Evolutionary conservation across 2,888 invertebrate species (phyloP), one percentile per base, ranked within the genome.

Genomic region (Nowickia ferox): DNA sequence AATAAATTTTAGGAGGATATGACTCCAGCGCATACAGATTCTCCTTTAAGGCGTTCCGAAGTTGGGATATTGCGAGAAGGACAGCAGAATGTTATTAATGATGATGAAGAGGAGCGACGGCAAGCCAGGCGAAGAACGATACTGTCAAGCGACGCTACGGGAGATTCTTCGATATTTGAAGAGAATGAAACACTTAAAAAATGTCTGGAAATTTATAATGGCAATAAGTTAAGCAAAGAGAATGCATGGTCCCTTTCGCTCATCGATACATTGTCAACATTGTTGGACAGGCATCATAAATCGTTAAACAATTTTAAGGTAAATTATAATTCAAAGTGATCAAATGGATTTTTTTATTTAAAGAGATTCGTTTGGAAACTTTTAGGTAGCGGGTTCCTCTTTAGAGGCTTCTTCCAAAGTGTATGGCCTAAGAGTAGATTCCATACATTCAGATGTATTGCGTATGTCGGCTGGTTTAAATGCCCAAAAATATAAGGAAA

Each of bases 371-470:
- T 22, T 65, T 1, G 9, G 15, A n/a, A 94, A 94, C 89, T 93
- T 95, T 53, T 94, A 97, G 94, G 95, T 97, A 13, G 97, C 97
- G 1, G 96, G 97, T 66, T 96, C 96, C 0, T 96, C 98, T 0
- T 93, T 98, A 68, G 98, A 98, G 92, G 97, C 97, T 0, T 97
- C 97, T 10, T 95, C 97, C 0, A 96, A 97, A 91, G 97, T 98
- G 72, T 98, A 98, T 92, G 96, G 97, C 0, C 95, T 96, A 84
- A 94, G 98, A 84, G 98, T 98, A 0, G 98, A 98, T 92, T 96
- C 96, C 51, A 95, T 98, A 11, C 96, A 98, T 91, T 94, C 95
- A 59, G 96, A 97, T 90, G 96, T 96, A 1, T 93, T 97, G 87
- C 96, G 97, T 90, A 96, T 98, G 93, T 95, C 95, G 1, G 95